These are phyloP conservation scores for Perizoma flavofasciatum DNA, from an alignment of 2,888 invertebrate species.

Conservation along the genomic window DNA sequence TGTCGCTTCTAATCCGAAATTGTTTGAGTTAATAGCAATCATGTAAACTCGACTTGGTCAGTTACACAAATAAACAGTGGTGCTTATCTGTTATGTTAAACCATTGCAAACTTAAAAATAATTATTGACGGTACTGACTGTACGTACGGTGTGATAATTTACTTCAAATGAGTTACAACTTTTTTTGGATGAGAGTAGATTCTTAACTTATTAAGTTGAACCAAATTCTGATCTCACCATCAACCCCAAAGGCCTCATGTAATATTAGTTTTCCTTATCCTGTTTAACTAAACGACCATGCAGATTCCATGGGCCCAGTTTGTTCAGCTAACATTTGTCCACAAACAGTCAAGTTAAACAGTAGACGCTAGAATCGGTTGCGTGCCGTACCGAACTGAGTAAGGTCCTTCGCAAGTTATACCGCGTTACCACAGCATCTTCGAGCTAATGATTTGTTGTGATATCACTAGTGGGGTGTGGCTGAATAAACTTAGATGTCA, in stretches of 20 bases:
- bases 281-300: conserved; percentile 5
- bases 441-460: conserved; percentile 9
- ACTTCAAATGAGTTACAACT: no score
- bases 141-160: no score
- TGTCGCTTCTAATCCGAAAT: no score
- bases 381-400: neutral
- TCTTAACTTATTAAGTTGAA: neutral
- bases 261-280: neutral
- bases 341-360: conserved; percentile 24
- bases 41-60: no score
- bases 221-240: neutral
- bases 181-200: no score
- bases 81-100: no score
- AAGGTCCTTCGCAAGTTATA: conserved; percentile 19
- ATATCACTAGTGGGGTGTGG: conserved; percentile 10
- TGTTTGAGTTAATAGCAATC: no score
- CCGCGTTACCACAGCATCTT: conserved; percentile 7
- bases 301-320: conserved; percentile 13
- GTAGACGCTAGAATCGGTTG: conserved; percentile 19
- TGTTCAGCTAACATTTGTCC: conserved; percentile 14
- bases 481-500: conserved; percentile 10
- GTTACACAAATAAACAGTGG: no score
- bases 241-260: neutral
- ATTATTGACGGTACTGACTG: no score
- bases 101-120: no score